A percentile compares a stretch with the other conserved stretches of the same genome.
These are phyloP conservation scores for Chloroclystis v-ata DNA, from an alignment of 2,888 invertebrate genomes.

Conservation along the genomic window DNA sequence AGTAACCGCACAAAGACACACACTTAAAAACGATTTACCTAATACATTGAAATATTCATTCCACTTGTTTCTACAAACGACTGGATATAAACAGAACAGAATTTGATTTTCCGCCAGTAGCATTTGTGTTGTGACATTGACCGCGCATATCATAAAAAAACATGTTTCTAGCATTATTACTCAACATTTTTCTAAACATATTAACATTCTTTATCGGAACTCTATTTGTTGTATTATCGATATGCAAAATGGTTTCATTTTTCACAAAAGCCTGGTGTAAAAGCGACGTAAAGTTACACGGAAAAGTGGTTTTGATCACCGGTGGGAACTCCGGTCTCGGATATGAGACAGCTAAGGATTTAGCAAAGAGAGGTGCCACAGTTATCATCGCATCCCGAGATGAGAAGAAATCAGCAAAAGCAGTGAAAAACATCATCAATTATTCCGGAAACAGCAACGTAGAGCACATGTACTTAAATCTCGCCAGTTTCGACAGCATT, in stretches of 20 bases:
- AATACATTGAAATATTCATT: no score
- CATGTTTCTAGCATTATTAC: constrained; percentile 9
- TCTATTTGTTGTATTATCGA: constrained; percentile 6
- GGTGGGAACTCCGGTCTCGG: constrained; percentile 92
- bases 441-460: constrained; percentile 84
- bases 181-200: not conserved
- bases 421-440: constrained; percentile 82
- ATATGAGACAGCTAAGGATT: constrained; percentile 83
- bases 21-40: no score
- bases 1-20: no score
- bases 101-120: no score
- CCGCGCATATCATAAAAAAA: not conserved
- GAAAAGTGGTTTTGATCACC: constrained; percentile 84
- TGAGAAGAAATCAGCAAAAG: constrained; percentile 82
- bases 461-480: constrained; percentile 73
- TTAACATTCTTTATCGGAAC: constrained; percentile 1
- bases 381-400: constrained; percentile 87
- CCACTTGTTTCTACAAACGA: no score
- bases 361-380: constrained; percentile 84
- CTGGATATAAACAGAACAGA: no score
- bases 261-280: constrained; percentile 45
- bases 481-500: constrained; percentile 70
- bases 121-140: no score
- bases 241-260: constrained; percentile 33
- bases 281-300: constrained; percentile 50